Evolutionary conservation across 2,113 vertebrate genomes (phyloP).

Genomic region (Etheostoma spectabile): DNA sequence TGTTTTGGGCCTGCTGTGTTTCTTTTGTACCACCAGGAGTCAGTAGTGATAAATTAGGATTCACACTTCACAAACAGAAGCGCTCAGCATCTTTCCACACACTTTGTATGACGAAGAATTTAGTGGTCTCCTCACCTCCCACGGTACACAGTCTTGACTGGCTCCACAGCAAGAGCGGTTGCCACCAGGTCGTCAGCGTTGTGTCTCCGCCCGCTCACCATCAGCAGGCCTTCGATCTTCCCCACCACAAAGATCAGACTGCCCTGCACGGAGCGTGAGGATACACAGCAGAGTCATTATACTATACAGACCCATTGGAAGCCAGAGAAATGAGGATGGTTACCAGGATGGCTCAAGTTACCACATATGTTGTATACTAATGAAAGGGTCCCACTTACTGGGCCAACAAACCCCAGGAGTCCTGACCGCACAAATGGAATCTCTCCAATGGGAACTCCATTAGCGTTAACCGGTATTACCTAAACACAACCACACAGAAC

Average conservation of each 20-base stretch:
- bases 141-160: constrained; percentile 96
- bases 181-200: constrained; percentile 97
- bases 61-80: not conserved
- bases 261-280: constrained; percentile 81
- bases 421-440: constrained; percentile 96
- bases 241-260: constrained; percentile 98
- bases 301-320: not conserved
- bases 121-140: constrained; percentile 87
- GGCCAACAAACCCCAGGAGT: constrained; percentile 95
- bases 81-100: not conserved
- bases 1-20: constrained; percentile 1
- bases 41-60: constrained; percentile 32
- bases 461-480: constrained; percentile 93
- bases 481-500: constrained; percentile 64
- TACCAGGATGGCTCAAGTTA: constrained; percentile 5
- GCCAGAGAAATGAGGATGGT: not conserved
- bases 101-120: not conserved
- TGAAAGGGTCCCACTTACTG: constrained; percentile 85
- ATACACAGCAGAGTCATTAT: constrained; percentile 14
- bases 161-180: constrained; percentile 95
- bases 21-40: constrained; percentile 64
- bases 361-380: constrained; percentile 20
- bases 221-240: constrained; percentile 94
- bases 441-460: constrained; percentile 92
- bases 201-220: constrained; percentile 93